These are phyloP conservation scores for Harmothoe impar DNA, from an alignment of 2,888 invertebrate species.

Conservation along the genomic window DNA sequence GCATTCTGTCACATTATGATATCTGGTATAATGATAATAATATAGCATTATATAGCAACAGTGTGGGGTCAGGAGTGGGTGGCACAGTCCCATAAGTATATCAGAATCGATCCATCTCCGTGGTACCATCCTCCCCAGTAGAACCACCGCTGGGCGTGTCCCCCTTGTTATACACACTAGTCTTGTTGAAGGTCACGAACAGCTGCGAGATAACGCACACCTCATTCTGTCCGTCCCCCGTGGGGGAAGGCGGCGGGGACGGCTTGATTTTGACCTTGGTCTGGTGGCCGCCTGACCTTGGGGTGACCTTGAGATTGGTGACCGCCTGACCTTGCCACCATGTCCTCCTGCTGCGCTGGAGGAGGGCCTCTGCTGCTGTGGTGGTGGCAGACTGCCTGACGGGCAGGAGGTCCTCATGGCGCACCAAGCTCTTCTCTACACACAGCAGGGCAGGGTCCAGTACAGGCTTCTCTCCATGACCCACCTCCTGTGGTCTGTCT, in stretches of 20 bases:
- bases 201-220: constrained; percentile 54
- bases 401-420: constrained; percentile 5
- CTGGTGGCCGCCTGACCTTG: background rate
- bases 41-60: background rate
- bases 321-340: constrained; percentile 47
- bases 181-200: constrained; percentile 31
- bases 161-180: background rate
- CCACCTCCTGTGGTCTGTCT: background rate
- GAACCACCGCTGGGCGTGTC: background rate
- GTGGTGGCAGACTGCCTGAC: constrained; percentile 49
- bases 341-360: constrained; percentile 24
- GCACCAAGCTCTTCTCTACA: constrained; percentile 1
- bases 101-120: constrained; percentile 34
- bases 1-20: background rate
- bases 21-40: background rate
- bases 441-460: constrained; percentile 49
- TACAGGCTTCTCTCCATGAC: background rate
- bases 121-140: background rate
- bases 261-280: constrained; percentile 3
- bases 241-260: background rate
- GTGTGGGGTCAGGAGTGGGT: background rate
- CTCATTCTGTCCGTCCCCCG: constrained; percentile 22
- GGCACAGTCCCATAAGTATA: background rate
- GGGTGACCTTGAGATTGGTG: constrained; percentile 44
- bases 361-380: constrained; percentile 43